Percentiles rank a stretch among this genome's conserved stretches.
phyloP scores from a whole-genome alignment of 1,140 invertebrate species.

The Fopius arisanus region DNA sequence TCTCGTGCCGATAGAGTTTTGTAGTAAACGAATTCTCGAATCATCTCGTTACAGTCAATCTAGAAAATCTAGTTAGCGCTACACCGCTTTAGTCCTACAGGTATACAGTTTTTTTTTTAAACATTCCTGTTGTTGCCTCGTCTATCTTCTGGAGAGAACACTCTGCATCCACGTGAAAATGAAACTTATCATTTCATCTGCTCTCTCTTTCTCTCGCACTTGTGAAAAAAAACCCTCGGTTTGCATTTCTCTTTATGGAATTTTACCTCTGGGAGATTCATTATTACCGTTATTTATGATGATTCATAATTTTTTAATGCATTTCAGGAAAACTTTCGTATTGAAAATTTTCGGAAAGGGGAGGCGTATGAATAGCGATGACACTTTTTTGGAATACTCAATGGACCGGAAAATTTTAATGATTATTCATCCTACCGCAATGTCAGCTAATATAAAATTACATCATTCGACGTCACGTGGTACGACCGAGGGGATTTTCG shows the following conservation, averaged over 20 bases:
- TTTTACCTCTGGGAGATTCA: neutral
- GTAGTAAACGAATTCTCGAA: constrained; percentile 19
- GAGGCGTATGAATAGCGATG: too few species aligned
- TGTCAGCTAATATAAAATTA: too few species aligned
- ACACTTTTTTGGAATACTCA: too few species aligned
- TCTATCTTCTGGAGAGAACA: neutral
- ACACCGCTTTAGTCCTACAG: neutral
- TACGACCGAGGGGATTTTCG: too few species aligned
- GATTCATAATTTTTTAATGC: constrained; percentile 24
- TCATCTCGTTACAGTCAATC: constrained; percentile 18
- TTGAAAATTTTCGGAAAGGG: too few species aligned
- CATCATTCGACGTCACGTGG: too few species aligned
- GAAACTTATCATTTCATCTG: constrained; percentile 4
- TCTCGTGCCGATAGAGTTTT: neutral
- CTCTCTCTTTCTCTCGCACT: neutral
- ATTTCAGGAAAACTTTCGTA: neutral
- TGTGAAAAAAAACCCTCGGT: neutral
- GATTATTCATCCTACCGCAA: too few species aligned
- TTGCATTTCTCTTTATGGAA: neutral
- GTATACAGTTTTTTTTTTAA: neutral
- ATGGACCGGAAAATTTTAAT: too few species aligned
- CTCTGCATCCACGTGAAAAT: constrained; percentile 4
- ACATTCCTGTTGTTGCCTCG: neutral
- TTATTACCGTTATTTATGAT: constrained; percentile 9
- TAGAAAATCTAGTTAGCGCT: neutral